Conservation (phyloP, 2,888 invertebrate genomes). For the Ectropis crepuscularia region DNA sequence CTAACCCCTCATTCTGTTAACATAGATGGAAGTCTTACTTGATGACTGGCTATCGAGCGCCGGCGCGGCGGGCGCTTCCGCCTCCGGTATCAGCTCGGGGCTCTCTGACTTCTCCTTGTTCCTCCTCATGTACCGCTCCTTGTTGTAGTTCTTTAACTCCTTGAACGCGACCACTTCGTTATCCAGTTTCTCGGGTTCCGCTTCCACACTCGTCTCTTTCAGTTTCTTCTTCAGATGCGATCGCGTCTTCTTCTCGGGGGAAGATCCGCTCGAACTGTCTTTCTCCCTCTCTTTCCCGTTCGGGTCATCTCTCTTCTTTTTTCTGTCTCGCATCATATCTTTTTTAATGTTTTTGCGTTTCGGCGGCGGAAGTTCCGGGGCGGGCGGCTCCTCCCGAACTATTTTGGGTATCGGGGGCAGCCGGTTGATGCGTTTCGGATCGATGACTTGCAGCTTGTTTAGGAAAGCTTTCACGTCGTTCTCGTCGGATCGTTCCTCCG, state of each 20-base stretch:
- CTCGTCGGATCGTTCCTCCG: slow-evolving; percentile 18
- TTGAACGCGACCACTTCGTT: slow-evolving; percentile 77
- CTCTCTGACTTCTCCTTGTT: slow-evolving; percentile 86
- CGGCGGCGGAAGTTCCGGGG: slow-evolving; percentile 26
- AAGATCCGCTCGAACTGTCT: slow-evolving; percentile 48
- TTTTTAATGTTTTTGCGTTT: slow-evolving; percentile 53
- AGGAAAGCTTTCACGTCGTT: slow-evolving; percentile 47
- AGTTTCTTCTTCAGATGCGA: slow-evolving; percentile 29
- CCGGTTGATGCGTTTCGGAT: slow-evolving; percentile 65
- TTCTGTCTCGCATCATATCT: slow-evolving; percentile 45
- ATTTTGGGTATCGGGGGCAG: slow-evolving; percentile 78
- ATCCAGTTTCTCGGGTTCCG: slow-evolving; percentile 45
- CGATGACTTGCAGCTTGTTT: slow-evolving; percentile 56
- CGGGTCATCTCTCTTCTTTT: slow-evolving; percentile 46
- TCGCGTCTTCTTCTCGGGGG: slow-evolving; percentile 55
- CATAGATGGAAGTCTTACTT: slow-evolving; percentile 80
- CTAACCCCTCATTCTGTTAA: slow-evolving; percentile 44
- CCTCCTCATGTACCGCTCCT: slow-evolving; percentile 87
- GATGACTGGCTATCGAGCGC: slow-evolving; percentile 56
- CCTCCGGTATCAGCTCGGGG: slow-evolving; percentile 68
- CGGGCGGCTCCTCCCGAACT: slow-evolving; percentile 45
- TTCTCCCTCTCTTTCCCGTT: slow-evolving; percentile 30
- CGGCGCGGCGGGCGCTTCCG: slow-evolving; percentile 40
- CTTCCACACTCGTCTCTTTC: slow-evolving; percentile 35
- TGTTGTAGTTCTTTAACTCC: slow-evolving; percentile 83